Evolutionary conservation across 2,113 vertebrate species (phyloP), one percentile per base, ranked within the genome.

Genomic region (Oryzias melastigma): DNA sequence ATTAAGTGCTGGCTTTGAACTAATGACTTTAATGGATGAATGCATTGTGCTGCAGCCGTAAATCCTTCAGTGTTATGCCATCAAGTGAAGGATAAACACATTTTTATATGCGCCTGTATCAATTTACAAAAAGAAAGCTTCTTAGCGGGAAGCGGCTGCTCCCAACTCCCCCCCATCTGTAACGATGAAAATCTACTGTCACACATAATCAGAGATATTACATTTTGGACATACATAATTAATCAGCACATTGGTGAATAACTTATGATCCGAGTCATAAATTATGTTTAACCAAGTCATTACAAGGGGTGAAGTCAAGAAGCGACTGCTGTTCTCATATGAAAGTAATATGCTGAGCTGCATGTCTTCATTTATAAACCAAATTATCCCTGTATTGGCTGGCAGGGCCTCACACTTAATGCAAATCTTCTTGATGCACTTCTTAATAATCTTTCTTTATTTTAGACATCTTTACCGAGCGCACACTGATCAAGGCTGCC

Each of bases 231-330:
- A 64, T 84, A 68, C 78, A 86, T 85, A 84, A 81, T 85, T 80
- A 77, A 89, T 82, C 80, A 74, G 77, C 41, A 7, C 77, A 64
- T 68, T 51, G 25, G 68, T 86, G 77, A 84, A 86, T 87, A 82
- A 82, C 72, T 87, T 77, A 76, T 78, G 78, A 84, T 82, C 45
- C 59, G 17, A 74, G 74, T 81, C 77, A 84, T 82, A 70, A 87
- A 86, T 86, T 80, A 87, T 86, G 75, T 83, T 86, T 75, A 75
- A 65, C 60, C 29, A 53, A 82, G 80, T 86, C 80, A 62, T 87
- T 82, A 85, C 80, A 48, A 41, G 47, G 14, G 49, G 12, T 73
- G 77, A 81, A 72, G 52, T 71, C 22, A 24, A 70, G 58, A 80
- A 69, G 40, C n/a, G 5, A 56, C 68, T 68, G 73, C 67, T 66